Evolutionary conservation across 2,888 invertebrate genomes (phyloP).

Genomic region (Drosophila mimetica): DNA sequence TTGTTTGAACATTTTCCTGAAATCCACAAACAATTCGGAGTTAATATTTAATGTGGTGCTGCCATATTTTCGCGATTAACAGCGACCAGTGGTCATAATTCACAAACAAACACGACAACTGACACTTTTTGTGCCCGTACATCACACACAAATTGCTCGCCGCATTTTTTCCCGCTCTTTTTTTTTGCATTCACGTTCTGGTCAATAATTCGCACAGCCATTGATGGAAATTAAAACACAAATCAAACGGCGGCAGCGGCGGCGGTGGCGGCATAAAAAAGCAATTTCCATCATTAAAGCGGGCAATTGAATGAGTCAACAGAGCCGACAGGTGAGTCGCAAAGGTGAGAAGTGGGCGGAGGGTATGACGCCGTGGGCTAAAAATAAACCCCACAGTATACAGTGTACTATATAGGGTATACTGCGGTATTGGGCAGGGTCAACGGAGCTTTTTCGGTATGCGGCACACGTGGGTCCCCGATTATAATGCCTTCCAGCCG

Average conservation of each 20-base stretch:
- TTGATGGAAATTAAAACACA: constrained; percentile 44
- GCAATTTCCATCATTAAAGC: constrained; percentile 11
- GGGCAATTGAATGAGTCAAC: constrained; percentile 54
- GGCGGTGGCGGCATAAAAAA: constrained; percentile 22
- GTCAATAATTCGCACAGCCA: constrained; percentile 61
- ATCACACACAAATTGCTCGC: constrained; percentile 3
- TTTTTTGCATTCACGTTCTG: constrained; percentile 49
- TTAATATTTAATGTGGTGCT: not conserved
- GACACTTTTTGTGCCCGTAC: not conserved
- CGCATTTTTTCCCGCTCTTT: not conserved
- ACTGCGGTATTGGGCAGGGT: constrained; percentile 32
- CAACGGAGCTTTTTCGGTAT: constrained; percentile 46
- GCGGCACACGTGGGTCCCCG: constrained; percentile 60
- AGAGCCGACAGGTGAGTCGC: constrained; percentile 42
- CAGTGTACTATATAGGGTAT: not conserved
- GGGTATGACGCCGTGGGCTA: constrained; percentile 28
- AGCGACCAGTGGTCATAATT: not conserved
- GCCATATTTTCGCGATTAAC: not conserved
- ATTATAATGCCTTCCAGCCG: constrained; percentile 26
- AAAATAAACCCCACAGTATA: constrained; percentile 52
- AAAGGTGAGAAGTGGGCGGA: constrained; percentile 13
- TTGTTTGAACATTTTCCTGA: not conserved
- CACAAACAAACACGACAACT: not conserved
- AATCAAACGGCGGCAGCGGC: constrained; percentile 25
- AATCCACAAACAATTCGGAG: not conserved